A percentile compares a stretch with the other conserved stretches of the same genome.
phyloP scores from a whole-genome alignment of 2,888 invertebrate species.

The Colletes collaris region DNA sequence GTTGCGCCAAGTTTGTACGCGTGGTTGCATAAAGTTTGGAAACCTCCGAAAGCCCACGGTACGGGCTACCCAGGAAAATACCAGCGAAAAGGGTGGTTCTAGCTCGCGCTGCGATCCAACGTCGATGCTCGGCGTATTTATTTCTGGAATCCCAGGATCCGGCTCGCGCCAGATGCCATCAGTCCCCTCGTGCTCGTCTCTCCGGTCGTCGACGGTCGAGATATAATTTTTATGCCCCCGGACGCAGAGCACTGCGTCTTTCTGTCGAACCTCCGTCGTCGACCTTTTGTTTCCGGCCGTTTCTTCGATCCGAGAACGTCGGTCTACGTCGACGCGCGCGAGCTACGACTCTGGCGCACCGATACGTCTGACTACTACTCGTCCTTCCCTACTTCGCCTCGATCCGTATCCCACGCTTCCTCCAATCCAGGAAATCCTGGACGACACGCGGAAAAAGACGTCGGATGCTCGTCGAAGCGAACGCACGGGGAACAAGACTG shows the following conservation, averaged over 20 bases:
- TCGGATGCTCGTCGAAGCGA: slow-evolving; percentile 26
- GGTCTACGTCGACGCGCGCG: slow-evolving; percentile 9
- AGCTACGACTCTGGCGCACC: slow-evolving; percentile 17
- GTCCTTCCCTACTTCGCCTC: slow-evolving; percentile 26
- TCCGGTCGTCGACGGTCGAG: slow-evolving; percentile 14
- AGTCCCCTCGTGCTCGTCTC: not conserved
- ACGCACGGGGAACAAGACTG: not conserved
- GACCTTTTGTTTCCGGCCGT: slow-evolving; percentile 35
- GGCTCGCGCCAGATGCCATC: slow-evolving; percentile 24
- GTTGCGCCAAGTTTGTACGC: slow-evolving; percentile 40
- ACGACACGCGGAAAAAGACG: slow-evolving; percentile 29
- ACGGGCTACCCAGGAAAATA: slow-evolving; percentile 40
- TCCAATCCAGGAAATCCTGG: slow-evolving; percentile 29
- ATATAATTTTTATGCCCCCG: slow-evolving; percentile 52
- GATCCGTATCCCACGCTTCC: slow-evolving; percentile 17
- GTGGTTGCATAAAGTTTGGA: slow-evolving; percentile 31
- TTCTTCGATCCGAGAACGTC: slow-evolving; percentile 36
- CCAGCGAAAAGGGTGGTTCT: slow-evolving; percentile 19
- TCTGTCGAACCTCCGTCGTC: slow-evolving; percentile 26
- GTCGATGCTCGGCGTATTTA: slow-evolving; percentile 38
- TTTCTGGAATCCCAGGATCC: slow-evolving; percentile 47
- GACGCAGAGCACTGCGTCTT: slow-evolving; percentile 8
- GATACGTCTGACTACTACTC: slow-evolving; percentile 27
- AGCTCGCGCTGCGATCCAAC: slow-evolving; percentile 8
- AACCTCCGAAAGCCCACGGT: slow-evolving; percentile 27